Base-by-base conservation (phyloP, 1,140 invertebrate species). In the Bombus pascuorum region DNA sequence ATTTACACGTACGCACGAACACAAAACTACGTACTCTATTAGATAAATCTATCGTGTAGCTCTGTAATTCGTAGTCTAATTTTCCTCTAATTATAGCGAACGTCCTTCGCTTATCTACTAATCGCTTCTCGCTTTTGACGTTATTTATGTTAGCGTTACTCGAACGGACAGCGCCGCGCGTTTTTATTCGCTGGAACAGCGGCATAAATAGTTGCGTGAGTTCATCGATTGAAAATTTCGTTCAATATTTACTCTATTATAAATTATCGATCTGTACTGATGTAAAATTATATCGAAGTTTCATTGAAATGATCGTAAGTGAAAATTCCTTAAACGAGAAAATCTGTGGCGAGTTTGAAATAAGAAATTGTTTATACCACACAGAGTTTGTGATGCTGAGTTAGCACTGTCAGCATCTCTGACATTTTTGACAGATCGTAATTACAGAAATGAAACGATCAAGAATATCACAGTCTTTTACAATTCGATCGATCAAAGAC, bases 41-140 rank as follows among this genome's bases (percentile, higher is more conserved):
- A 71, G 47, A 47, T 59, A 68, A 68, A 53, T 84, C 68, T 70
- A 59, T 78, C 76, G n/a, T 65, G n/a, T 77, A 65, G 77, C 22
- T 79, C 75, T 83, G 53, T 71, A 71, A 71, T 13, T 72, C 42
- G 70, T 82, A 83, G 53, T 78, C 75, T 78, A 83, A 84, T 79
- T 53, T 79, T 71, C 53, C 53, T 70, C 53, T 59, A 47, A 47
- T 79, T 37, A 71, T 15, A 71, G 75, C 62, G 82, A 32, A 53
- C 65, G 15, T 73, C 32, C 47, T 53, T 81, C 71, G 57, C 78
- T 85, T 47, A 66, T 42, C 53, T 57, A 65, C 18, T 42, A 44
- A 47, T 9, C 39, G 25, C 47, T 70, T 25, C 28, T 62, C 66
- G 82, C 66, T 47, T 75, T 37, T 59, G 25, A 59, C 5, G 37